Evolutionary conservation across 2,113 vertebrate species (phyloP).

Genomic region (Erythrolamprus reginae): DNA sequence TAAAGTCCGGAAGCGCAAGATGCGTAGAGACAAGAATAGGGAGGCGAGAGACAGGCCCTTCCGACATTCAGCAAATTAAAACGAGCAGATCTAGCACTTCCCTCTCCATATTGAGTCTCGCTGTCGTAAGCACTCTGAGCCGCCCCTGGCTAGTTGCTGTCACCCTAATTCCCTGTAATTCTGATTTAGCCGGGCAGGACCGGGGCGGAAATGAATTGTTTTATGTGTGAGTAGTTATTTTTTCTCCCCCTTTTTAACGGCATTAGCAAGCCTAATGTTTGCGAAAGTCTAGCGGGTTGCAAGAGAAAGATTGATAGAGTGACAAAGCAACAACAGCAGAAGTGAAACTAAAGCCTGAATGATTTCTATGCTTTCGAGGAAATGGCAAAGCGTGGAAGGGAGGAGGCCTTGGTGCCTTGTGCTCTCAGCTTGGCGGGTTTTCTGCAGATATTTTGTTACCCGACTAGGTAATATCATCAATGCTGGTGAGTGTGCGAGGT

Average conservation of each 20-base stretch:
- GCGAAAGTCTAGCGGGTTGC: neutral
- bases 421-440: neutral
- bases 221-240: neutral
- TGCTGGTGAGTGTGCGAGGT: neutral
- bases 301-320: no score
- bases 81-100: neutral
- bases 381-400: neutral
- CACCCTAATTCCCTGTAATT: neutral
- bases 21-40: neutral
- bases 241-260: neutral
- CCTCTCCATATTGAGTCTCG: neutral
- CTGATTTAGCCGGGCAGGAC: neutral
- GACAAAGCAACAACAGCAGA: neutral
- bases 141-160: neutral
- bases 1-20: no score
- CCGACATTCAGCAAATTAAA: neutral
- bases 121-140: neutral
- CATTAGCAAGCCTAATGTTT: neutral
- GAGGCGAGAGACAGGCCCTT: neutral
- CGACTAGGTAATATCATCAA: neutral
- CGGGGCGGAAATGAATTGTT: neutral
- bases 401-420: neutral
- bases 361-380: neutral
- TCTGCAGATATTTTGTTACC: neutral
- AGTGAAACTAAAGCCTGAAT: neutral